Conservation (phyloP, 2,113 vertebrate genomes). For the Axis porcinus region DNA sequence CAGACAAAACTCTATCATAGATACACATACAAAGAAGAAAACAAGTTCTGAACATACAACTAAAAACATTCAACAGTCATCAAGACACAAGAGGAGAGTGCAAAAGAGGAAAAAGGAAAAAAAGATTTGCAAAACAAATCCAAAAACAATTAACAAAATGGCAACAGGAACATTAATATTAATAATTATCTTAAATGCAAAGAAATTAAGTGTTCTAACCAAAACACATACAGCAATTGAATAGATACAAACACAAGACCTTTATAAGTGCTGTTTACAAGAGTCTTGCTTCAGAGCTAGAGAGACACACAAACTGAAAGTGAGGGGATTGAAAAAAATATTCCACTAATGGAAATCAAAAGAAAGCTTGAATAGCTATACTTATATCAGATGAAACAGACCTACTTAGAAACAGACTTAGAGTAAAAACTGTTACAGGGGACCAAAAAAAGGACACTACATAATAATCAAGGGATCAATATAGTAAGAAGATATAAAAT, state of each 20-base stretch:
- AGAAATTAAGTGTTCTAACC: background rate
- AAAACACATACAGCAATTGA: background rate
- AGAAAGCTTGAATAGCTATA: background rate
- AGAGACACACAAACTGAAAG: background rate
- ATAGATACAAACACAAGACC: background rate
- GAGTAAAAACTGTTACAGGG: background rate
- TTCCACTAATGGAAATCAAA: background rate
- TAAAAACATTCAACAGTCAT: background rate
- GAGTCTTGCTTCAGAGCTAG: background rate
- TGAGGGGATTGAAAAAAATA: background rate
- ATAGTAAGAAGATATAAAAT: background rate
- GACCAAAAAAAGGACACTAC: background rate
- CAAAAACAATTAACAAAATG: background rate
- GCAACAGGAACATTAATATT: background rate
- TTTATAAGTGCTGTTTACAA: background rate
- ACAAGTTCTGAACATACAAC: background rate
- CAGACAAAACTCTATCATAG: background rate
- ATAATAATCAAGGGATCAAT: background rate
- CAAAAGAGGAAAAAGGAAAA: background rate
- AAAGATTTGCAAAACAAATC: background rate
- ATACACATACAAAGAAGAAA: background rate
- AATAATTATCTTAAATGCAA: background rate
- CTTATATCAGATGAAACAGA: background rate
- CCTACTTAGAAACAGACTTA: background rate
- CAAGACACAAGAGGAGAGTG: background rate